Evolutionary conservation across 2,888 invertebrate species (phyloP).

Genomic region (Ophion obscuratus): DNA sequence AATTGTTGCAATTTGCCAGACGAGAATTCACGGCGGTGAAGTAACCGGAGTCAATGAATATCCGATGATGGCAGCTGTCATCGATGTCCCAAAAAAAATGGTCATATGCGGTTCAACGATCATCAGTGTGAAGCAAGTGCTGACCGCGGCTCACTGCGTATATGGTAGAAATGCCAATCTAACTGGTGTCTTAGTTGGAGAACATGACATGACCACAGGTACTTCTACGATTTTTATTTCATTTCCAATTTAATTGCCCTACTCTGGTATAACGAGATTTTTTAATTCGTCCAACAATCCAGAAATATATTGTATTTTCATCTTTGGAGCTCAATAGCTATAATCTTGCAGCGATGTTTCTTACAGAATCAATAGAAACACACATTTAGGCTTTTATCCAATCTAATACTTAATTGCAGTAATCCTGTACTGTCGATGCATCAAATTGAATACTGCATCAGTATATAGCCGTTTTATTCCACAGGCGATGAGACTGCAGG

Average conservation of each 20-base stretch:
- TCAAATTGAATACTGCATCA: too few relatives aligned
- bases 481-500: conserved; percentile 84
- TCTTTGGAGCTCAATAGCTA: too few relatives aligned
- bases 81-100: conserved; percentile 75
- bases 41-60: conserved; percentile 86
- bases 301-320: too few relatives aligned
- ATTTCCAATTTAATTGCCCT: background rate
- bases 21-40: conserved; percentile 85
- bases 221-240: conserved; percentile 7
- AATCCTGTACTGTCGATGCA: too few relatives aligned
- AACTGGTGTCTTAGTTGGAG: conserved; percentile 78
- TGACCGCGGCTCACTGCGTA: conserved; percentile 81
- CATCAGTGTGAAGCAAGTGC: conserved; percentile 73
- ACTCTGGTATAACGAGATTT: background rate
- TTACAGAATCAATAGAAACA: too few relatives aligned
- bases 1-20: conserved; percentile 76
- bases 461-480: background rate
- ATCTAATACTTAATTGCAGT: too few relatives aligned
- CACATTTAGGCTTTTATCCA: too few relatives aligned
- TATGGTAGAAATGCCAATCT: rapidly evolving
- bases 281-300: too few relatives aligned
- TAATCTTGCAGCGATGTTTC: too few relatives aligned
- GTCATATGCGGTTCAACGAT: conserved; percentile 79
- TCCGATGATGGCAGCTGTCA: conserved; percentile 86
- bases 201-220: conserved; percentile 74